These are phyloP conservation scores for Scolopax rusticola DNA, from an alignment of 2,797 vertebrate genomes.

Conservation along the genomic window DNA sequence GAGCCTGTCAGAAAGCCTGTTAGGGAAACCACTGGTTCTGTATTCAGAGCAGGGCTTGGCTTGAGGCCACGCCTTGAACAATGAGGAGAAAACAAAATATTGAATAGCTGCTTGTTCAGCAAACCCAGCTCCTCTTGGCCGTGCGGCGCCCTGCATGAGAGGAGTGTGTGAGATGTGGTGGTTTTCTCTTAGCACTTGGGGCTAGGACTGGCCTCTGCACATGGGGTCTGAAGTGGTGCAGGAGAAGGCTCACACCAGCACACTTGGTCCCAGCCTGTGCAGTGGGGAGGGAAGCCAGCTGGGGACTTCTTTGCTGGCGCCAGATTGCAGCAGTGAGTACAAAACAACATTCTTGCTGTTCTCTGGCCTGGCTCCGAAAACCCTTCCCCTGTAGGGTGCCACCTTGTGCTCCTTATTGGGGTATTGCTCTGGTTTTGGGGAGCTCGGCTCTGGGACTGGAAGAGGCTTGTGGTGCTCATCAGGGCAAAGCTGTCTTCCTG, in stretches of 20 bases:
- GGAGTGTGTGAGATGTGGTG: background rate
- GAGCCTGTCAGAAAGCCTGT: background rate
- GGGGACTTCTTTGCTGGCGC: background rate
- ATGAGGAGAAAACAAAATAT: conserved; percentile 70
- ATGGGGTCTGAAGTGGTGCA: background rate
- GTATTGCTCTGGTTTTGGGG: background rate
- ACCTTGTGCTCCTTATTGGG: background rate
- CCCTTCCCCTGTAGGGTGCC: background rate
- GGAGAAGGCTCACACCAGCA: background rate
- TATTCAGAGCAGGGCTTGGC: conserved; percentile 65
- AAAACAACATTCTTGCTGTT: background rate
- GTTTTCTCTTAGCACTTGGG: background rate
- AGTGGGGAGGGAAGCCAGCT: background rate
- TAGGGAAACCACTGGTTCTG: conserved; percentile 49
- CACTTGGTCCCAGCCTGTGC: background rate
- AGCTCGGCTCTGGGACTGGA: background rate
- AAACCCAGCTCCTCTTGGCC: conserved; percentile 25
- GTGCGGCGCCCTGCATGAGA: background rate
- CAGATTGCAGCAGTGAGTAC: background rate
- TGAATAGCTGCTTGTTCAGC: conserved; percentile 73
- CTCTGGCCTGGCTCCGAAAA: background rate
- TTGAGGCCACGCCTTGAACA: conserved; percentile 17
- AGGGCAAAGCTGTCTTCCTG: background rate
- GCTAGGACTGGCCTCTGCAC: background rate
- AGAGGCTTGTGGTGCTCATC: background rate